phyloP scores from a whole-genome alignment of 35 echinoderm and acorn worm genomes.

The Ophiothrix spiculata region DNA sequence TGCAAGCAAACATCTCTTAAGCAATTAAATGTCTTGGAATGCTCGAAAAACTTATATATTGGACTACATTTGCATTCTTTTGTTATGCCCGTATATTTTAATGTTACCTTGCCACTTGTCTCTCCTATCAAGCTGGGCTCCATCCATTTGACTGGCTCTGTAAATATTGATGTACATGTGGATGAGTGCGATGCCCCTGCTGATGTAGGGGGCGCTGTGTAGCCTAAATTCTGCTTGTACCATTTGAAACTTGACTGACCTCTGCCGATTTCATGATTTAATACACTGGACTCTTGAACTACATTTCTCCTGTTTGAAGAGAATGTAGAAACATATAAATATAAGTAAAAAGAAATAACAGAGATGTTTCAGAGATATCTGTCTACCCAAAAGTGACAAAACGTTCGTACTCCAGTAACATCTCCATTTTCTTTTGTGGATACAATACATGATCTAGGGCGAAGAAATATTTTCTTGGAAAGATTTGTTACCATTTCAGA shows the following conservation, averaged over 20 bases:
- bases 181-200: not conserved
- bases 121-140: conserved; percentile 30
- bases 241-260: conserved; percentile 47
- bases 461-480: too few species aligned
- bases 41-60: too few species aligned
- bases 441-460: too few species aligned
- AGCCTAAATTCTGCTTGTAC: conserved; percentile 27
- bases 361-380: too few species aligned
- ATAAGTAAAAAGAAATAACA: too few species aligned
- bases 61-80: not conserved
- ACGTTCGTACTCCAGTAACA: too few species aligned
- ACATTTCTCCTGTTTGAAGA: conserved; percentile 40
- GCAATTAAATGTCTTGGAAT: too few species aligned
- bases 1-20: too few species aligned
- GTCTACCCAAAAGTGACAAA: too few species aligned
- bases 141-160: conserved; percentile 63
- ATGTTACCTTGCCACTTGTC: conserved; percentile 48
- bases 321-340: too few species aligned
- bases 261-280: conserved; percentile 24
- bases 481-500: too few species aligned
- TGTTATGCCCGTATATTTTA: not conserved
- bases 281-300: conserved; percentile 23
- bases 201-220: not conserved
- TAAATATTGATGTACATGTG: conserved; percentile 56
- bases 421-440: too few species aligned